Percentiles rank a stretch among this genome's conserved stretches.
phyloP scores from a whole-genome alignment of 37 sponge, comb jelly and placozoan genomes.

The Lycopodina hypogea region DNA sequence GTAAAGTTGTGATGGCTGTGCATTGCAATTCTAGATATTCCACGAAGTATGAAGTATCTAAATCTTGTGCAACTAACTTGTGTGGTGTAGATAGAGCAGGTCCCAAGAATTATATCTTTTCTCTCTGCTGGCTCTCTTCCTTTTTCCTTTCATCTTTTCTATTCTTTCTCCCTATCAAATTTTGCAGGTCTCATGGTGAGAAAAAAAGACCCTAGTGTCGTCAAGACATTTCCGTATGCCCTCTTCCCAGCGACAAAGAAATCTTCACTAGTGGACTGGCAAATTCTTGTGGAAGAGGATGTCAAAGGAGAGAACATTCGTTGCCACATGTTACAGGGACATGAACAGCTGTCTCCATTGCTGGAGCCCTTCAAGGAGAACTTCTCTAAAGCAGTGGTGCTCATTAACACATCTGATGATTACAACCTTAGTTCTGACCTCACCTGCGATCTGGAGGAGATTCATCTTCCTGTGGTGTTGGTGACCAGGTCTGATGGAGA shows the following conservation, averaged over 20 bases:
- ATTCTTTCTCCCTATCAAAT: no score
- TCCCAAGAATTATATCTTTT: no score
- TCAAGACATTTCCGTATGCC: slow-evolving; percentile 10
- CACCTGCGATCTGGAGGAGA: neutral
- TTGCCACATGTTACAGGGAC: slow-evolving; percentile 24
- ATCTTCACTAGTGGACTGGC: slow-evolving; percentile 24
- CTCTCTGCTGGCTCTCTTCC: no score
- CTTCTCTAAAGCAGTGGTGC: slow-evolving; percentile 12
- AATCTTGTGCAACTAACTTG: no score
- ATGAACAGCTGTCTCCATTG: slow-evolving; percentile 12
- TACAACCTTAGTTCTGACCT: slow-evolving; percentile 7
- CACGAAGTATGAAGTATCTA: no score
- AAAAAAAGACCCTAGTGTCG: no score
- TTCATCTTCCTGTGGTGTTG: neutral
- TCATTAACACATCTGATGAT: slow-evolving; percentile 30
- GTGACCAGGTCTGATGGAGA: neutral
- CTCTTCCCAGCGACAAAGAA: slow-evolving; percentile 13
- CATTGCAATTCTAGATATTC: no score
- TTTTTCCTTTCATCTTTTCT: no score
- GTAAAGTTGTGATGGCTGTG: no score
- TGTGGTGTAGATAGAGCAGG: no score
- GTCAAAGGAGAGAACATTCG: slow-evolving; percentile 38
- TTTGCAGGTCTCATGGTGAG: slow-evolving; percentile 50
- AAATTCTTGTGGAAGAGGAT: slow-evolving; percentile 7
- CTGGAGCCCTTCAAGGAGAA: slow-evolving; percentile 3